Percentiles rank a stretch among this genome's conserved stretches.
Conservation (phyloP, 2,113 vertebrate species). For the Echinops telfairi region DNA sequence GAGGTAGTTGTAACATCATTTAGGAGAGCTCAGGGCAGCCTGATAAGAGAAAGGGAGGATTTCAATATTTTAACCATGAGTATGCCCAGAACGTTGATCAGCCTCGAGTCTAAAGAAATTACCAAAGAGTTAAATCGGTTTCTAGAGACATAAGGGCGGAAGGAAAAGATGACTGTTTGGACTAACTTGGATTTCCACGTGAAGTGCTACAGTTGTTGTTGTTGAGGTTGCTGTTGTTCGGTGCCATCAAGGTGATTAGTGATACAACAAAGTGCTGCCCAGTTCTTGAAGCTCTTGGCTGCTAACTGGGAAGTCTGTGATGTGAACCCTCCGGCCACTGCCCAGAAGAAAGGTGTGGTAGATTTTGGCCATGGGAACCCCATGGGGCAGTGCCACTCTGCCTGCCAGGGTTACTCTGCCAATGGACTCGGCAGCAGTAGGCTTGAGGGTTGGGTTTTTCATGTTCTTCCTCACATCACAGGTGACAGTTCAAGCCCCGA, state of each 20-base stretch:
- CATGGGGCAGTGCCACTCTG: too few species aligned
- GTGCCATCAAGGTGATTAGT: not conserved
- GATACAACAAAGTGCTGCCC: not conserved
- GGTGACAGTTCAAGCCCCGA: too few species aligned
- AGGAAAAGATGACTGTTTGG: not conserved
- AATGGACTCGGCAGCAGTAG: too few species aligned
- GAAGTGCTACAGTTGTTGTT: not conserved
- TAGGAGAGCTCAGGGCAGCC: not conserved
- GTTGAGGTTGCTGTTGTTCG: not conserved
- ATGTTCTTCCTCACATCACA: too few species aligned
- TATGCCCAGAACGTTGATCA: not conserved
- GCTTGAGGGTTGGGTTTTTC: too few species aligned
- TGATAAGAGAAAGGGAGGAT: not conserved
- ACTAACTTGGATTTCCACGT: not conserved
- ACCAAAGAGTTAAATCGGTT: conserved; percentile 2
- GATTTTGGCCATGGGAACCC: too few species aligned
- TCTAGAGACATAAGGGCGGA: not conserved
- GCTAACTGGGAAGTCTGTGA: too few species aligned
- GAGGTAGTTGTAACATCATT: not conserved
- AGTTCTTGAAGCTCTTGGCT: too few species aligned
- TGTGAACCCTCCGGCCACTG: too few species aligned
- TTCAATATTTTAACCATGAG: not conserved
- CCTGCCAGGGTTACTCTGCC: too few species aligned
- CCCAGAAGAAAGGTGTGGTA: too few species aligned
- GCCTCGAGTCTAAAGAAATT: not conserved